These are phyloP conservation scores for Alentia gelatinosa DNA, from an alignment of 2,888 invertebrate genomes.

Conservation along the genomic window DNA sequence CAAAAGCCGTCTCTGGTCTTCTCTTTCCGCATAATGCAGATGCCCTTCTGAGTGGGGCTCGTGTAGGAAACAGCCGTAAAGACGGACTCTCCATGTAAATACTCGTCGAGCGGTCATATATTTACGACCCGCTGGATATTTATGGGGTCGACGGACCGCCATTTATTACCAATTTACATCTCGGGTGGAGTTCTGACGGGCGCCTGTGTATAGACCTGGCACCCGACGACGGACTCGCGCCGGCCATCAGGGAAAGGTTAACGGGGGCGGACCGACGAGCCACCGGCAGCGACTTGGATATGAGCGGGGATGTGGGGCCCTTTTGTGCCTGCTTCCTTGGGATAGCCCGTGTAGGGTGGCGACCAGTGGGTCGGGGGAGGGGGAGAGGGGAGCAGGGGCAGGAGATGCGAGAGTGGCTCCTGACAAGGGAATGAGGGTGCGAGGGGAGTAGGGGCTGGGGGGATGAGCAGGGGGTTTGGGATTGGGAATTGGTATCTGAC, in stretches of 20 bases:
- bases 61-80: slow-evolving; percentile 15
- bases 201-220: background rate
- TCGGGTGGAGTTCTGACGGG: slow-evolving; percentile 8
- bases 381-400: too few relatives aligned
- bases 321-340: background rate
- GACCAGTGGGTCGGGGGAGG: too few relatives aligned
- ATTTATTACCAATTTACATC: slow-evolving; percentile 2
- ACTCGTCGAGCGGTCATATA: background rate
- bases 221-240: background rate
- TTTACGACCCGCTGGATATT: background rate
- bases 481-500: background rate
- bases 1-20: background rate
- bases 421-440: background rate
- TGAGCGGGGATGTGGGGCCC: background rate
- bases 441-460: too few relatives aligned
- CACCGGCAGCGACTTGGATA: background rate
- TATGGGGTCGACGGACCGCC: background rate
- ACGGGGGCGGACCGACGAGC: background rate
- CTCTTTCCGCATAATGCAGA: slow-evolving; percentile 27
- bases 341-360: too few relatives aligned
- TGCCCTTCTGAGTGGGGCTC: background rate
- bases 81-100: background rate
- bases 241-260: slow-evolving; percentile 2
- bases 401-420: background rate
- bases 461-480: too few relatives aligned